Percentiles rank a stretch among this genome's conserved stretches.
Conservation (phyloP, 2,113 vertebrate genomes). For the Mus pahari region DNA sequence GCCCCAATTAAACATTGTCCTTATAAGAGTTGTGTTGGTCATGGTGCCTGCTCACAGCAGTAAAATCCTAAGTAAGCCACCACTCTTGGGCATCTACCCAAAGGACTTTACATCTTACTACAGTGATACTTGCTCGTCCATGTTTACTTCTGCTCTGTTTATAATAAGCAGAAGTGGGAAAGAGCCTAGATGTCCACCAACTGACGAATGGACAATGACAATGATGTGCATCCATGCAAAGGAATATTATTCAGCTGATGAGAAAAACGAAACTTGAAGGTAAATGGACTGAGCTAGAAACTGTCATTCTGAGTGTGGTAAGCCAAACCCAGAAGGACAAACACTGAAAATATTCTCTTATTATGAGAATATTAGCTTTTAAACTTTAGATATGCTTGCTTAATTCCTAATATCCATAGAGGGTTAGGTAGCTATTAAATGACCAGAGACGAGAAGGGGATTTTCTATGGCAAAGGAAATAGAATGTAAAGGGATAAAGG, state of each 20-base stretch:
- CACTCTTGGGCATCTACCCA: neutral
- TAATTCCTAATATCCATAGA: neutral
- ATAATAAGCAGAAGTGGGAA: neutral
- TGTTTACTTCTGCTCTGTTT: neutral
- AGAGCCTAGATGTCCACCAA: neutral
- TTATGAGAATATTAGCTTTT: neutral
- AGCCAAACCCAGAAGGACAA: neutral
- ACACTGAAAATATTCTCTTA: neutral
- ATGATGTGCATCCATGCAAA: neutral
- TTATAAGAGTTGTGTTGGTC: no score
- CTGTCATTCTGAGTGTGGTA: neutral
- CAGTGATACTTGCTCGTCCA: neutral
- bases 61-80: no score
- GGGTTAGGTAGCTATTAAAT: neutral
- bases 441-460: neutral
- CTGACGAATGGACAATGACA: neutral
- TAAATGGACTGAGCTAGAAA: neutral
- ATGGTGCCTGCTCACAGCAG: no score
- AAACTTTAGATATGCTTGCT: neutral
- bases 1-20: no score
- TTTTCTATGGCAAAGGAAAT: neutral
- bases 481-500: neutral
- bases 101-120: neutral
- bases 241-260: neutral
- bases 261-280: neutral